A percentile compares a stretch with the other conserved stretches of the same genome.
phyloP scores from a whole-genome alignment of 2,888 invertebrate genomes.

The Tipula unca region DNA sequence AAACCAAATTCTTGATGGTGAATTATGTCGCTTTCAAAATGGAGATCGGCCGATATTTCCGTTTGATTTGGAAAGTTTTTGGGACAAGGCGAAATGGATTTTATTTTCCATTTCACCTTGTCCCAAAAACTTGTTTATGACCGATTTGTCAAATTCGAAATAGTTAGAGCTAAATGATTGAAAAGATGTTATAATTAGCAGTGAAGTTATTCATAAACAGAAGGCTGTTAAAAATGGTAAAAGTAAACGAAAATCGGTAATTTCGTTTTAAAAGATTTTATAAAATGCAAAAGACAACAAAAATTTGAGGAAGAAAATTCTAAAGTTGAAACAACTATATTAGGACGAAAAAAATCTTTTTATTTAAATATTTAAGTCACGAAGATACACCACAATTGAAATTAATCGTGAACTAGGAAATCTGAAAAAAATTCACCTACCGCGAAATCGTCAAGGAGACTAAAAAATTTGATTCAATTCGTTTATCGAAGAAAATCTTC shows the following conservation, averaged over 20 bases:
- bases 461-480: not conserved
- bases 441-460: not conserved
- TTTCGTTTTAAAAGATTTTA: not conserved
- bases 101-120: too few species aligned
- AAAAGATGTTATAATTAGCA: not conserved
- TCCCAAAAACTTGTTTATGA: conserved; percentile 39
- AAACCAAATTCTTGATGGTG: conserved; percentile 53
- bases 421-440: not conserved
- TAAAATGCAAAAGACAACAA: not conserved
- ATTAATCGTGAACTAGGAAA: not conserved
- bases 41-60: conserved; percentile 41
- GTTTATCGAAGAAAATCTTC: not conserved
- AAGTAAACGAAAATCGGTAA: not conserved
- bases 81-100: conserved; percentile 65
- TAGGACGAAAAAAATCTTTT: not conserved
- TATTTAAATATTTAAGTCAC: not conserved
- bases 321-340: not conserved
- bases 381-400: not conserved
- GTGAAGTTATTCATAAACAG: not conserved
- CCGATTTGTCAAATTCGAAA: conserved; percentile 27
- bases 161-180: conserved; percentile 25
- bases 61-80: conserved; percentile 66
- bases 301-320: not conserved
- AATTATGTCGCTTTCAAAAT: conserved; percentile 45
- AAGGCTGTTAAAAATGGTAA: not conserved